These are phyloP conservation scores for Ormyrus pomaceus DNA, from an alignment of 2,888 invertebrate species.

Conservation along the genomic window DNA sequence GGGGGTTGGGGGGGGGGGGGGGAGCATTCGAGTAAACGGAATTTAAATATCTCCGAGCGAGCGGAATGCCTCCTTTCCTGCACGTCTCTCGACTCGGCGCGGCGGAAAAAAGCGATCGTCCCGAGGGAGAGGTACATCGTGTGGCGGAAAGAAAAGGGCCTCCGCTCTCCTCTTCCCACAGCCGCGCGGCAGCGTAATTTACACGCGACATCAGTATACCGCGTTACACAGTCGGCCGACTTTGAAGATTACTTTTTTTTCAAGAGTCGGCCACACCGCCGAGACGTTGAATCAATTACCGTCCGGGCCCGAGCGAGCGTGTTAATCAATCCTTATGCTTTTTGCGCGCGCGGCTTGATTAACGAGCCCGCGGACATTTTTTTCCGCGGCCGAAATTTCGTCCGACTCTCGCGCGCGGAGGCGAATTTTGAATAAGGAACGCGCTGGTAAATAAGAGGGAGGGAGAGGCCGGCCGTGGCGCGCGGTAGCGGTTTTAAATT, in stretches of 20 bases:
- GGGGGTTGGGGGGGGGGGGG: too few relatives aligned
- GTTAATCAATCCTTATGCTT: too few relatives aligned
- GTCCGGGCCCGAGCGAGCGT: too few relatives aligned
- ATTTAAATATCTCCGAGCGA: constrained; percentile 64
- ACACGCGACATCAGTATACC: constrained; percentile 62
- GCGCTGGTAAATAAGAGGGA: constrained; percentile 15
- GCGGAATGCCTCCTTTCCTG: constrained; percentile 43
- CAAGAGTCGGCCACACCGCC: constrained; percentile 41
- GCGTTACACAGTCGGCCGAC: constrained; percentile 65
- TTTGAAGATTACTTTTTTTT: constrained; percentile 65
- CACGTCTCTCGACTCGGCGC: too few relatives aligned
- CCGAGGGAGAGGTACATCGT: constrained; percentile 65
- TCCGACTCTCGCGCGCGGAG: not conserved
- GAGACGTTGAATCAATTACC: too few relatives aligned
- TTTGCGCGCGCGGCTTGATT: too few relatives aligned
- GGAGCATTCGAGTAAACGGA: constrained; percentile 58
- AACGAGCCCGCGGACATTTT: not conserved
- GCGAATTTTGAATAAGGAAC: constrained; percentile 34
- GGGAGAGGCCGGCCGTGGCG: not conserved
- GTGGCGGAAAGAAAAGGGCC: constrained; percentile 61
- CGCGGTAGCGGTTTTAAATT: constrained; percentile 72
- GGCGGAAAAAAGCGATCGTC: constrained; percentile 62
- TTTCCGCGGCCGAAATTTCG: not conserved
- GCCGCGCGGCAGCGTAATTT: constrained; percentile 63
- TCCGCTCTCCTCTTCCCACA: constrained; percentile 50